Conservation (phyloP, 2,797 vertebrate species). For the Chrysocyon brachyurus region DNA sequence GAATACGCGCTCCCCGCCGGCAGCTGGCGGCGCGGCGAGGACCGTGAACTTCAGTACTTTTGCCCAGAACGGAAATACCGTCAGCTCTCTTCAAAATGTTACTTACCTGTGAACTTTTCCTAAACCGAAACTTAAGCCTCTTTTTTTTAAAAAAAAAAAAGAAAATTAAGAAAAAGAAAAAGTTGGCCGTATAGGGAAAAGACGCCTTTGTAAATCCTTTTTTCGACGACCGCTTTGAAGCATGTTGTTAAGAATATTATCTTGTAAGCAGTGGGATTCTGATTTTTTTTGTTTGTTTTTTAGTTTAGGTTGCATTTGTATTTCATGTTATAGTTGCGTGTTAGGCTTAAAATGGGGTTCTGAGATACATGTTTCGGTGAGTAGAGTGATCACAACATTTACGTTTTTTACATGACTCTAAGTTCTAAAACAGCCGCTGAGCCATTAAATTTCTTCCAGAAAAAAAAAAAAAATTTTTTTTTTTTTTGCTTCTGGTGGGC, state of each 20-base stretch:
- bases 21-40: background rate
- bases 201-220: background rate
- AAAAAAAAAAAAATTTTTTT: background rate
- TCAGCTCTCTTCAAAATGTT: background rate
- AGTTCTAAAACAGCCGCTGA: conserved; percentile 1
- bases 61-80: background rate
- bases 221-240: background rate
- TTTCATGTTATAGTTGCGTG: background rate
- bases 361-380: background rate
- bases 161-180: background rate
- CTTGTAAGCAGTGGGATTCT: background rate
- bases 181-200: background rate
- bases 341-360: background rate
- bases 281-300: background rate
- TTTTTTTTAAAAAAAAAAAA: background rate
- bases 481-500: background rate
- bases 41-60: background rate
- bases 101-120: conserved; percentile 62
- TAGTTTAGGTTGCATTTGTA: background rate
- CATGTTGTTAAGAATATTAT: background rate
- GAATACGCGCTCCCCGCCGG: too few species aligned
- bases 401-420: conserved; percentile 2
- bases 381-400: background rate
- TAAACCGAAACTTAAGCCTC: background rate
- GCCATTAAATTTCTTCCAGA: background rate